These are phyloP conservation scores for Oryzaephilus surinamensis DNA, from an alignment of 1,140 invertebrate genomes.

Conservation along the genomic window DNA sequence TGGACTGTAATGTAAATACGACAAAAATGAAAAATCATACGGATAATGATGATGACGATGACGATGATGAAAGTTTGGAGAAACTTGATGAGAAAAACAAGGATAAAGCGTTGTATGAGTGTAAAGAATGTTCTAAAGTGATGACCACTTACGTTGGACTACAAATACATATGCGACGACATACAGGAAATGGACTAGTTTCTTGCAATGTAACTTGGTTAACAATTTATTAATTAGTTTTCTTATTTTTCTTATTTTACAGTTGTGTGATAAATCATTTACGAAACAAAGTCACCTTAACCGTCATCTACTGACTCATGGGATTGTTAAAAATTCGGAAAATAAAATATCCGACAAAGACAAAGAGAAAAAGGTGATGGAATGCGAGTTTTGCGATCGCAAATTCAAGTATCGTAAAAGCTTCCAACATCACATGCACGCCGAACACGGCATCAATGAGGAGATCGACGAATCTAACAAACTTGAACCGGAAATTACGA, in stretches of 20 bases:
- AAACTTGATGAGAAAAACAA: constrained; percentile 11
- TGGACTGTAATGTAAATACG: background rate
- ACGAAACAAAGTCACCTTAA: constrained; percentile 31
- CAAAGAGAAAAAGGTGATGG: constrained; percentile 19
- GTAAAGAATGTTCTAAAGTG: constrained; percentile 29
- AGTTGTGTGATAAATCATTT: constrained; percentile 32
- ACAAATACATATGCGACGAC: constrained; percentile 28
- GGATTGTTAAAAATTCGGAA: constrained; percentile 9
- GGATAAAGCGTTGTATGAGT: constrained; percentile 22
- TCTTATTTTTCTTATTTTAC: constrained; percentile 3
- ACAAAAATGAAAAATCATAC: constrained; percentile 11
- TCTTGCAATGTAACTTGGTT: constrained; percentile 21
- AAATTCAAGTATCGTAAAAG: constrained; percentile 36
- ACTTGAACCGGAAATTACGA: background rate
- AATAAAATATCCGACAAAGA: constrained; percentile 6
- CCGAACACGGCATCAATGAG: constrained; percentile 33
- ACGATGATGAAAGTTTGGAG: constrained; percentile 15
- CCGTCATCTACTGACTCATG: constrained; percentile 27
- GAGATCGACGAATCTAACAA: constrained; percentile 18
- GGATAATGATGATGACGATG: constrained; percentile 11
- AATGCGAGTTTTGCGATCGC: constrained; percentile 36
- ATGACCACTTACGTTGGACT: constrained; percentile 26
- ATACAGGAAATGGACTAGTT: constrained; percentile 25
- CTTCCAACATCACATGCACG: constrained; percentile 34
- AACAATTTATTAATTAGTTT: constrained; percentile 7